Conservation (phyloP, 2,888 invertebrate genomes). For the Synanthedon vespiformis region DNA sequence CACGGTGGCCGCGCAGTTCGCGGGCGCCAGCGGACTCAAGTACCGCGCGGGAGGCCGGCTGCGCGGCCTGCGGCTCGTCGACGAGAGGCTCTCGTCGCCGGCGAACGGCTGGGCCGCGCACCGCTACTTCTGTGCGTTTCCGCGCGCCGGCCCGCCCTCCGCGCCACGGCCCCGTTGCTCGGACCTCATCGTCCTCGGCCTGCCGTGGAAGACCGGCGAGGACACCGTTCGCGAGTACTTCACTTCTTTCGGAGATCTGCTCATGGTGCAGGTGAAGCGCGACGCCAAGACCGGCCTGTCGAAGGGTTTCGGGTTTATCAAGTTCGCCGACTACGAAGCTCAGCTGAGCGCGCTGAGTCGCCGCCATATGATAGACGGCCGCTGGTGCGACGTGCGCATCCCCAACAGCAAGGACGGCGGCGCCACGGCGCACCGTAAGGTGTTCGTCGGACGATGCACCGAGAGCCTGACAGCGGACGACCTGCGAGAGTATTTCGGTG, state of each 20-base stretch:
- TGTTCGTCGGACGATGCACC: slow-evolving; percentile 87
- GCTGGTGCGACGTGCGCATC: slow-evolving; percentile 80
- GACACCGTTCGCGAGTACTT: slow-evolving; percentile 80
- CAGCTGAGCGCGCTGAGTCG: slow-evolving; percentile 74
- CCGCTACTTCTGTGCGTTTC: slow-evolving; percentile 78
- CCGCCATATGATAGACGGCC: slow-evolving; percentile 77
- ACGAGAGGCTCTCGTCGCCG: slow-evolving; percentile 91
- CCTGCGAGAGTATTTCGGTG: slow-evolving; percentile 80
- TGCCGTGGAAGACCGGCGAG: slow-evolving; percentile 83
- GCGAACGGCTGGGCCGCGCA: slow-evolving; percentile 88
- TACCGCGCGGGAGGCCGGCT: slow-evolving; percentile 83
- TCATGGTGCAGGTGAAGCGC: slow-evolving; percentile 71
- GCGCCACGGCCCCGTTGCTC: slow-evolving; percentile 66
- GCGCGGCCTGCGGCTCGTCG: slow-evolving; percentile 89
- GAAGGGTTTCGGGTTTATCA: slow-evolving; percentile 80
- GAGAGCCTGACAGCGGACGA: slow-evolving; percentile 84
- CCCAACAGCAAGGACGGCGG: slow-evolving; percentile 78
- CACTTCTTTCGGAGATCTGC: slow-evolving; percentile 75
- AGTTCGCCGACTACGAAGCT: slow-evolving; percentile 75
- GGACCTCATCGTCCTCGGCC: slow-evolving; percentile 82
- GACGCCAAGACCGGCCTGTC: slow-evolving; percentile 73
- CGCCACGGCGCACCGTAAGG: slow-evolving; percentile 75
- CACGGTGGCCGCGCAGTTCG: slow-evolving; percentile 91
- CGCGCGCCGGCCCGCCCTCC: slow-evolving; percentile 76
- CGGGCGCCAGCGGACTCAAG: slow-evolving; percentile 85